Evolutionary conservation across 2,113 vertebrate species (phyloP), one percentile per base, ranked within the genome.

Genomic region (Agapornis roseicollis): DNA sequence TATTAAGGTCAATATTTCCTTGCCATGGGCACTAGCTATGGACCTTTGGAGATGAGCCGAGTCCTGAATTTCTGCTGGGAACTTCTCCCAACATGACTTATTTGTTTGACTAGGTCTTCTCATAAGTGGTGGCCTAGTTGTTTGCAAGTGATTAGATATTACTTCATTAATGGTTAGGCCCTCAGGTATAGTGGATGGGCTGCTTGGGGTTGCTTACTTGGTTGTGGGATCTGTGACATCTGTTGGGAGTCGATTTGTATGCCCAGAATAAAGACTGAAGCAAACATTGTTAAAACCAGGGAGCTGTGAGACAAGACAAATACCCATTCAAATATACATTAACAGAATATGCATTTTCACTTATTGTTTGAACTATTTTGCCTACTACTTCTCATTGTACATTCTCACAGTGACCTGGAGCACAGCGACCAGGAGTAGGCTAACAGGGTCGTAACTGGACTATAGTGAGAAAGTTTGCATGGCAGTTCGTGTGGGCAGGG

Each of bases 1-100:
- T 27, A 87, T 90, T 85, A 78, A 93, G 78, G 58, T 83, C 76
- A 85, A 4, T 85, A 37, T 88, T 94, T 83, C 37, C 85, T 92
- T 72, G 60, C 33, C 3, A 2, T 50, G 18, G 15, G 10, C 25
- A 44, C 28, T 9, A 49, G 41, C 27, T 77, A 37, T 18, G 28
- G 39, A 23, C 37, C 13, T 33, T 11, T 27, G 52, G 27, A 52
- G 37, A 44, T n/a, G 35, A 61, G 8, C 17, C 1, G 0, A 14
- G 7, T 58, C 29, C 22, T 64, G 22, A 70, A 52, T 58, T 73
- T 77, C 47, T 81, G 33, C 41, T 78, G 53, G 53, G 22, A 61
- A 23, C 15, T 52, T 56, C 47, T 63, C 33, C 25, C 52, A 17
- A 9, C 4, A 11, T 63, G 47, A 11, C 13, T 88, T 35, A 16